Evolutionary conservation across 2,797 vertebrate species (phyloP).

Genomic region (Parambassis ranga): DNA sequence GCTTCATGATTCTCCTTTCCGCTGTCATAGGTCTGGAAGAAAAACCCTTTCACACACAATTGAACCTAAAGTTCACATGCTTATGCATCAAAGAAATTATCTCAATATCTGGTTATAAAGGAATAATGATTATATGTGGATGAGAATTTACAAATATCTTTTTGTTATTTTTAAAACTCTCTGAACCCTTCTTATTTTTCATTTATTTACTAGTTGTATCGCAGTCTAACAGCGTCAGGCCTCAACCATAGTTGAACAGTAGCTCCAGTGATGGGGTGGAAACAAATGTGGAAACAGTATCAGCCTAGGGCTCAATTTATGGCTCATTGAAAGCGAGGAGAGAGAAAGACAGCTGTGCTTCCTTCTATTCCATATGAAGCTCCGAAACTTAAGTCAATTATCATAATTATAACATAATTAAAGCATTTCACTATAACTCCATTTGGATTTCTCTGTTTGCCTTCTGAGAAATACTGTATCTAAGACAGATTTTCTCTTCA

Average conservation of each 20-base stretch:
- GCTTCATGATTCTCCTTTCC: conserved; percentile 62
- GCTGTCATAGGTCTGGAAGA: conserved; percentile 59
- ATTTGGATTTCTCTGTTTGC: conserved; percentile 18
- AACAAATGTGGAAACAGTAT: conserved; percentile 43
- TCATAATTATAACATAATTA: conserved; percentile 59
- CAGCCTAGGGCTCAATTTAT: conserved; percentile 32
- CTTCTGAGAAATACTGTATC: too few relatives aligned
- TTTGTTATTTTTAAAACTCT: too few relatives aligned
- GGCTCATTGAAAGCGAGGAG: conserved; percentile 28
- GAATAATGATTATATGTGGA: neutral
- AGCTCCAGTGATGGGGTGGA: conserved; percentile 34
- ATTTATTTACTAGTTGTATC: too few relatives aligned
- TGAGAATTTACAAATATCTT: neutral
- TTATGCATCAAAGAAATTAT: conserved; percentile 32
- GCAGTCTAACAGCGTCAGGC: conserved; percentile 1
- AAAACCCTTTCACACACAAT: conserved; percentile 66
- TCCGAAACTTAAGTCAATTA: conserved; percentile 54
- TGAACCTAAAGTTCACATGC: conserved; percentile 65
- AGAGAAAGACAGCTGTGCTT: conserved; percentile 43
- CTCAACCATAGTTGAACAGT: conserved; percentile 27
- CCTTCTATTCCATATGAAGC: conserved; percentile 43
- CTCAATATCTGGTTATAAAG: conserved; percentile 41
- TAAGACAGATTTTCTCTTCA: conserved; percentile 8
- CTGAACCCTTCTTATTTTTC: too few relatives aligned
- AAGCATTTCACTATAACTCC: conserved; percentile 35